These are phyloP conservation scores for Carlito syrichta DNA, from an alignment of 2,113 vertebrate genomes.

Conservation along the genomic window DNA sequence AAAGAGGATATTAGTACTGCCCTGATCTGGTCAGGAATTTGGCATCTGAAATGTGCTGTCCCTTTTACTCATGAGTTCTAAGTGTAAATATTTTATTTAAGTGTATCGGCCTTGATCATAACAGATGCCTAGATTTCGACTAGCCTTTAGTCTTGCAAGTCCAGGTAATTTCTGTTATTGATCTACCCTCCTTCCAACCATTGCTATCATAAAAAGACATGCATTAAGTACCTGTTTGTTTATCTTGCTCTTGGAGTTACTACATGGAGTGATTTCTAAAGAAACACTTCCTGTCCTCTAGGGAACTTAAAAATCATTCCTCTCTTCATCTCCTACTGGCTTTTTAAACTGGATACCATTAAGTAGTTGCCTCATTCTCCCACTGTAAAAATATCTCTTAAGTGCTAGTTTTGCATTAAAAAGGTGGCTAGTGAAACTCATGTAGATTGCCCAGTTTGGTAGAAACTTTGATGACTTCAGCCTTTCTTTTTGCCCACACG, in stretches of 20 bases:
- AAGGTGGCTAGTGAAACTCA: neutral
- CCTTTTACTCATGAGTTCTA: neutral
- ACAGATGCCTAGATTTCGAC: neutral
- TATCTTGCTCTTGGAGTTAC: neutral
- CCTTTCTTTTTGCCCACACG: neutral
- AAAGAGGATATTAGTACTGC: neutral
- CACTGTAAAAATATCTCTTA: neutral
- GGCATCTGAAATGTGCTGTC: neutral
- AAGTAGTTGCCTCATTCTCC: neutral
- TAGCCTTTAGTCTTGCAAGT: neutral
- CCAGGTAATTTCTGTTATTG: neutral
- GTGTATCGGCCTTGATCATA: neutral
- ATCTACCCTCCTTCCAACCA: neutral
- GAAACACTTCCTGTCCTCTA: neutral
- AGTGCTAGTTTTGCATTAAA: neutral
- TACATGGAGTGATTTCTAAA: neutral
- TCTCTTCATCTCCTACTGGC: neutral
- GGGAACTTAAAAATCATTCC: neutral
- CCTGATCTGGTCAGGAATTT: neutral
- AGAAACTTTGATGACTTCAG: neutral
- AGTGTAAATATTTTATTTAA: neutral
- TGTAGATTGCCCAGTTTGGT: neutral
- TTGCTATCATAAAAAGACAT: neutral
- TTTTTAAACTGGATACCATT: neutral
- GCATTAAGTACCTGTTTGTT: neutral